These are phyloP conservation scores for Stichopus horrens DNA, from an alignment of 53 echinoderm and acorn worm species.

Conservation along the genomic window DNA sequence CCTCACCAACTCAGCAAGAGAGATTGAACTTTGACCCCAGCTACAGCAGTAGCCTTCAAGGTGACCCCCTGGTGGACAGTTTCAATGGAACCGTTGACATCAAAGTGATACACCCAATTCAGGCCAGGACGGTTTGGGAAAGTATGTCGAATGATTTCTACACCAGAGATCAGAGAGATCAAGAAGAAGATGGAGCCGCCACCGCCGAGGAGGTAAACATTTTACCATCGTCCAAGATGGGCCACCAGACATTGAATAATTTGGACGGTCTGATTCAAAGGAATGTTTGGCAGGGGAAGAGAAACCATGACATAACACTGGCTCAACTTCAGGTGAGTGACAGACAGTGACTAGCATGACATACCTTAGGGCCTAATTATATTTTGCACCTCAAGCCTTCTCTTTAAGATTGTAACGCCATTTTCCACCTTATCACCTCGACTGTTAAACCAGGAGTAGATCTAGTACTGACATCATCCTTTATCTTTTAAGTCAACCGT, in stretches of 20 bases:
- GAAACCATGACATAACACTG: conserved; percentile 17
- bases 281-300: conserved; percentile 19
- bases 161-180: not conserved
- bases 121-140: not conserved
- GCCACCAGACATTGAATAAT: not conserved
- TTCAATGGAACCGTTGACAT: not conserved
- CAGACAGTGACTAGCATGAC: not conserved
- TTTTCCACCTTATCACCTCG: no score
- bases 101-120: not conserved
- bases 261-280: conserved; percentile 5
- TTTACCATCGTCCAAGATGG: not conserved
- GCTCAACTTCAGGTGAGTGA: conserved; percentile 33
- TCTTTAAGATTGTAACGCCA: no score
- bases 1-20: not conserved
- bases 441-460: no score
- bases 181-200: not conserved
- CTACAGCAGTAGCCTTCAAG: not conserved
- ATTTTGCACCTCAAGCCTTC: no score
- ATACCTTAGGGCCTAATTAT: no score
- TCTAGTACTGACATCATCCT: no score
- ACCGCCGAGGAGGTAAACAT: not conserved
- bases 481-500: no score
- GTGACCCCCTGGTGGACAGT: not conserved
- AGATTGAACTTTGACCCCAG: not conserved
- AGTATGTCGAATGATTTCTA: not conserved